These are phyloP conservation scores for Exocentrus adspersus DNA, from an alignment of 2,888 invertebrate species.

Conservation along the genomic window DNA sequence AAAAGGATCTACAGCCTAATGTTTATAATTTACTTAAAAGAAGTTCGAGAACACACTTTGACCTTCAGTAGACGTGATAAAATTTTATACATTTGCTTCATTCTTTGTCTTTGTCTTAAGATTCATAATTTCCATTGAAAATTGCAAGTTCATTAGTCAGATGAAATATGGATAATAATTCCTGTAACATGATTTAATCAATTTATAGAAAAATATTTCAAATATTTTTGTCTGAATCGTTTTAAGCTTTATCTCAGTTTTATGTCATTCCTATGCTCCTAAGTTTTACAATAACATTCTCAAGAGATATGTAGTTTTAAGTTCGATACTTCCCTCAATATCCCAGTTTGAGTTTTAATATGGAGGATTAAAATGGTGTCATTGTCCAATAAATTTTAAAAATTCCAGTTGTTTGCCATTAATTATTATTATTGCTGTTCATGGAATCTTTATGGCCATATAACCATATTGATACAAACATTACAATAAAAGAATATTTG, in stretches of 20 bases:
- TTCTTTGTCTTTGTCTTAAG: conserved; percentile 30
- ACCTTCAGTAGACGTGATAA: conserved; percentile 32
- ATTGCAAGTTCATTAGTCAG: conserved; percentile 35
- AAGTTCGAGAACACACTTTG: conserved; percentile 21
- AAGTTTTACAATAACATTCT: no score
- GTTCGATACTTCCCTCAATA: no score
- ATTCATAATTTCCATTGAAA: conserved; percentile 28
- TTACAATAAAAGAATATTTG: conserved; percentile 8
- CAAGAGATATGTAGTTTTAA: no score
- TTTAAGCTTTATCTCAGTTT: no score
- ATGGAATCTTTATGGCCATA: no score
- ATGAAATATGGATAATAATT: conserved; percentile 22
- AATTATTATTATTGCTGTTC: no score
- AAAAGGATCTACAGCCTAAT: conserved; percentile 39
- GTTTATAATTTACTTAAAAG: conserved; percentile 39
- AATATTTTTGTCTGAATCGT: conserved; percentile 6
- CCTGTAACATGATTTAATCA: conserved; percentile 19
- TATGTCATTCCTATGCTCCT: no score
- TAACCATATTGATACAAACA: conserved; percentile 1
- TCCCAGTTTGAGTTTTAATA: no score
- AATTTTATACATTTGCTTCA: conserved; percentile 31
- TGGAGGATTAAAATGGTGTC: no score
- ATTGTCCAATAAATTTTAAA: no score
- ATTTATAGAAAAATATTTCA: conserved; percentile 14
- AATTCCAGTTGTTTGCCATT: no score